Evolutionary conservation across 2,888 invertebrate species (phyloP).

Genomic region (Nycteola revayana): DNA sequence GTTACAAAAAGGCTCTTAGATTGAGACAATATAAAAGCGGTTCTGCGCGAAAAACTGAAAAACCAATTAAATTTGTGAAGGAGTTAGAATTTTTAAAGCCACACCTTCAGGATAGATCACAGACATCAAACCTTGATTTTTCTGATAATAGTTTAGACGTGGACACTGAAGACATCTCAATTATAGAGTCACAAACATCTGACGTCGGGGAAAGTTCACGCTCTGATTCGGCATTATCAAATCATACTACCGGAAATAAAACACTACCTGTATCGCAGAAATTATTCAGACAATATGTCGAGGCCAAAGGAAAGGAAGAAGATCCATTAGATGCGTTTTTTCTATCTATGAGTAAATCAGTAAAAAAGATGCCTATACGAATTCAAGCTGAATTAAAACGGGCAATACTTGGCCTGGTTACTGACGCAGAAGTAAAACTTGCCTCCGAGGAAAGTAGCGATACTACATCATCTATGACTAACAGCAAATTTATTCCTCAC

Average conservation of each 20-base stretch:
- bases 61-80: slow-evolving; percentile 15
- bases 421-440: slow-evolving; percentile 17
- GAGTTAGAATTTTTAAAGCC: slow-evolving; percentile 13
- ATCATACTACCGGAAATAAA: slow-evolving; percentile 16
- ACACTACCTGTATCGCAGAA: slow-evolving; percentile 16
- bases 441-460: slow-evolving; percentile 15
- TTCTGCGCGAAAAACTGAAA: slow-evolving; percentile 11
- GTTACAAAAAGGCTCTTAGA: slow-evolving; percentile 17
- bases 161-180: slow-evolving; percentile 14
- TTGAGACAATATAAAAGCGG: slow-evolving; percentile 15
- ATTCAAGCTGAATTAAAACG: slow-evolving; percentile 19
- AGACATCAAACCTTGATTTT: slow-evolving; percentile 20
- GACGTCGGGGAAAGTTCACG: slow-evolving; percentile 11
- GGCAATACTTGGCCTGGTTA: slow-evolving; percentile 15
- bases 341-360: slow-evolving; percentile 19
- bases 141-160: slow-evolving; percentile 18
- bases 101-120: slow-evolving; percentile 19
- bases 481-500: slow-evolving; percentile 17
- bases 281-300: slow-evolving; percentile 21
- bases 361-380: slow-evolving; percentile 17
- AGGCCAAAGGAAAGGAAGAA: slow-evolving; percentile 21
- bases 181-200: slow-evolving; percentile 12
- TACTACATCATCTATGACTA: slow-evolving; percentile 16
- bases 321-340: slow-evolving; percentile 22
- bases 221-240: slow-evolving; percentile 18